Percentiles rank a stretch among this genome's conserved stretches.
Evolutionary conservation across 2,797 vertebrate genomes (phyloP).

Genomic region (Bufotes viridis): DNA sequence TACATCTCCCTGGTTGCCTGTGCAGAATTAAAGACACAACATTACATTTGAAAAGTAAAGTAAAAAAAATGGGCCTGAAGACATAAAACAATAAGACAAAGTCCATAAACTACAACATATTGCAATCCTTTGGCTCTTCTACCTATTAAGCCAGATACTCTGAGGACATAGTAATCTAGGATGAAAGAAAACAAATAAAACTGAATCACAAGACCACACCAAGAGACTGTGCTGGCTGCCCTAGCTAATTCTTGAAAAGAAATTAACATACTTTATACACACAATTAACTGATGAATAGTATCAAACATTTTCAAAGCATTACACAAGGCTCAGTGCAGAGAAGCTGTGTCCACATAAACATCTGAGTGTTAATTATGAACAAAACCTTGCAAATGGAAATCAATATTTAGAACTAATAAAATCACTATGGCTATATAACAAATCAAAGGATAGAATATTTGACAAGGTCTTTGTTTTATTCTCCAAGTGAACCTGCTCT

Average conservation of each 20-base stretch:
- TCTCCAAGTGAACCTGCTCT: background rate
- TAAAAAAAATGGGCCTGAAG: background rate
- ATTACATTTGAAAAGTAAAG: background rate
- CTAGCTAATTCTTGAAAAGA: background rate
- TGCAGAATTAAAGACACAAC: background rate
- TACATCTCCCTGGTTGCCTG: background rate
- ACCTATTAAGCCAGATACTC: slow-evolving; percentile 12
- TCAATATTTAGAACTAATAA: background rate
- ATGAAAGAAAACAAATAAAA: slow-evolving; percentile 16
- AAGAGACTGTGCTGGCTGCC: slow-evolving; percentile 2
- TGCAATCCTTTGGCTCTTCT: slow-evolving; percentile 1
- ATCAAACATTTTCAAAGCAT: background rate
- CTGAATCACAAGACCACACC: slow-evolving; percentile 1
- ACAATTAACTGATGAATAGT: slow-evolving; percentile 5
- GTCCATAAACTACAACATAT: slow-evolving; percentile 3
- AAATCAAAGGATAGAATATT: background rate
- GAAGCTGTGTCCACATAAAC: background rate
- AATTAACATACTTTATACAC: slow-evolving; percentile 4
- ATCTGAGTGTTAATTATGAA: background rate
- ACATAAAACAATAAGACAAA: slow-evolving; percentile 14
- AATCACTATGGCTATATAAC: background rate
- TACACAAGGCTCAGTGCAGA: background rate
- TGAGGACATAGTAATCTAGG: background rate
- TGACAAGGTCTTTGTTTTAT: background rate
- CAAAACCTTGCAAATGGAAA: background rate